Conservation (phyloP, 2,797 vertebrate genomes). For the Pseudomugil tenellus region DNA sequence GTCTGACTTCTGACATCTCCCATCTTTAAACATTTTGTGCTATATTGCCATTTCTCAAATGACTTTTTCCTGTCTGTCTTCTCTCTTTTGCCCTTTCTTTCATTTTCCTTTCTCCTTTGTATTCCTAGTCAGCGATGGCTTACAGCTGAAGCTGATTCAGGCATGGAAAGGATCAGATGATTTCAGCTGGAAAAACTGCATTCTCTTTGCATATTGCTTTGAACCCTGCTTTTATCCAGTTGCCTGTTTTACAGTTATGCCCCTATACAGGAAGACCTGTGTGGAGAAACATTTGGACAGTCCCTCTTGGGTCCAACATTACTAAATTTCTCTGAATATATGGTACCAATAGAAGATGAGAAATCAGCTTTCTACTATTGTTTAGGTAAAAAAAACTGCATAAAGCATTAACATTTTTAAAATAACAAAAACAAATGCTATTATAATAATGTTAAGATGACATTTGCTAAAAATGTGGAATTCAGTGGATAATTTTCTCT, state of each 20-base stretch:
- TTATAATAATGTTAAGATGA: neutral
- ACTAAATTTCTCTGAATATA: constrained; percentile 33
- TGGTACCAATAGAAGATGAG: constrained; percentile 1
- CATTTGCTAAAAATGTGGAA: constrained; percentile 17
- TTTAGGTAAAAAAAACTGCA: constrained; percentile 6
- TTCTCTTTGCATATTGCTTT: constrained; percentile 76
- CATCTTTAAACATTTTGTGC: constrained; percentile 77
- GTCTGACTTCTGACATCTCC: constrained; percentile 71
- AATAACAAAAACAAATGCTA: too few relatives aligned
- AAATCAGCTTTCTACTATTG: constrained; percentile 16
- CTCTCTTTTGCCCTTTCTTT: constrained; percentile 44
- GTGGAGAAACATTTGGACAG: constrained; percentile 56
- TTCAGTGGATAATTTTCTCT: constrained; percentile 1
- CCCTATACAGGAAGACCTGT: constrained; percentile 59
- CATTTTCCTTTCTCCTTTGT: constrained; percentile 63
- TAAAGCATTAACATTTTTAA: constrained; percentile 2
- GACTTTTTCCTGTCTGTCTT: constrained; percentile 55
- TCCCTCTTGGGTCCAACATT: constrained; percentile 41
- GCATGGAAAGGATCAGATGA: constrained; percentile 79
- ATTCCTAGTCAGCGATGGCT: constrained; percentile 71
- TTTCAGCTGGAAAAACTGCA: constrained; percentile 79
- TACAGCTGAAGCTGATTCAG: constrained; percentile 79
- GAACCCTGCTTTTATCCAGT: constrained; percentile 72
- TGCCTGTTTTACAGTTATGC: constrained; percentile 77
- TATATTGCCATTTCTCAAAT: constrained; percentile 61